phyloP scores from a whole-genome alignment of 2,888 invertebrate genomes.

The Lepetodrilus schrolli region DNA sequence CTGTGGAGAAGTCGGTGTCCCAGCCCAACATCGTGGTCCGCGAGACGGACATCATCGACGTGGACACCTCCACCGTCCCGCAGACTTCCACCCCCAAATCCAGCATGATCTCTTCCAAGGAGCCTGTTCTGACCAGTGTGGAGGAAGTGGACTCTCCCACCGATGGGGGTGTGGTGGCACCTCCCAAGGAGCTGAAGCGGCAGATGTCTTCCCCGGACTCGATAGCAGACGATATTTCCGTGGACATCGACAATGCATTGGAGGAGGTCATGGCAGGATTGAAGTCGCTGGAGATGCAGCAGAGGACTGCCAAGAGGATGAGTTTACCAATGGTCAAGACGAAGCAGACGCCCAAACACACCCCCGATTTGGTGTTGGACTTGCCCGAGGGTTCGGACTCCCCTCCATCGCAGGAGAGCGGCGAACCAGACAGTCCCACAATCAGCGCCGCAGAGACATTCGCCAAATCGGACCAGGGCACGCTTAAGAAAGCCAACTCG shows the following conservation, averaged over 20 bases:
- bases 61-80: constrained; percentile 39
- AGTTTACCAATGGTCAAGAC: constrained; percentile 63
- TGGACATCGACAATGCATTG: constrained; percentile 74
- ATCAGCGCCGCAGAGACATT: constrained; percentile 84
- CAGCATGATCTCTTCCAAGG: constrained; percentile 4
- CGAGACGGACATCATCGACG: constrained; percentile 56
- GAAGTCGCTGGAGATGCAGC: constrained; percentile 72
- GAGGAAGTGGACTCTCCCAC: constrained; percentile 13
- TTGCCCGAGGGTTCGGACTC: constrained; percentile 68
- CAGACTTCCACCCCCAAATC: constrained; percentile 39
- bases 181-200: constrained; percentile 36
- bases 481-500: constrained; percentile 80
- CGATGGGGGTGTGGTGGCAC: not conserved
- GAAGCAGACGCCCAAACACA: constrained; percentile 67
- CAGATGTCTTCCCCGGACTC: constrained; percentile 46
- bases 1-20: constrained; percentile 56
- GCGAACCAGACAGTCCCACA: constrained; percentile 65
- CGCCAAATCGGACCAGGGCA: constrained; percentile 86
- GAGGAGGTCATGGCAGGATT: constrained; percentile 75
- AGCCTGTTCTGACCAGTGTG: constrained; percentile 6
- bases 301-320: constrained; percentile 65
- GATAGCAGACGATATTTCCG: constrained; percentile 56
- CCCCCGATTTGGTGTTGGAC: constrained; percentile 74
- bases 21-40: constrained; percentile 59
- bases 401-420: constrained; percentile 63